phyloP scores from a whole-genome alignment of 2,888 invertebrate species.

The Drosophila kanekoi region DNA sequence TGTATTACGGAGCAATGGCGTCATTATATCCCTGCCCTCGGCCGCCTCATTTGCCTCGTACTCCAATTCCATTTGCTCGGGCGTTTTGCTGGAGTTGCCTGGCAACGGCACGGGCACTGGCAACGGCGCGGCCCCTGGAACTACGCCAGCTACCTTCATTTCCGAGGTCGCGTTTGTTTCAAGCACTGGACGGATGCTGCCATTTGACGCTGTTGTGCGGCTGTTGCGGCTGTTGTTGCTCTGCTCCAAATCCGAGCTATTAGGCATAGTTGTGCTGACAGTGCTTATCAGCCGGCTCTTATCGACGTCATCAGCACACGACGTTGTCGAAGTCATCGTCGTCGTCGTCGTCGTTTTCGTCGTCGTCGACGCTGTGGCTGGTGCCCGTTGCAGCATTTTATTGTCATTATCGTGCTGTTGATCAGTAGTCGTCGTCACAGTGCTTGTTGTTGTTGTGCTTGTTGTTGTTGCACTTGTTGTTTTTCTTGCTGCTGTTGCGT shows the following conservation, averaged over 20 bases:
- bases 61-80: constrained; percentile 83
- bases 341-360: constrained; percentile 12
- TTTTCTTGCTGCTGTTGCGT: constrained; percentile 6
- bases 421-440: constrained; percentile 33
- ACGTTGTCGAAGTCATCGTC: constrained; percentile 8
- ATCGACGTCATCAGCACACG: constrained; percentile 62
- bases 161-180: constrained; percentile 45
- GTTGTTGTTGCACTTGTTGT: constrained; percentile 7
- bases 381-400: constrained; percentile 44
- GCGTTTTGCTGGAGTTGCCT: constrained; percentile 70
- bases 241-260: constrained; percentile 26
- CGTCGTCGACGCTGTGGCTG: constrained; percentile 43
- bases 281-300: constrained; percentile 70
- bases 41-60: constrained; percentile 81
- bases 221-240: constrained; percentile 21
- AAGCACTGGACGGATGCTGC: constrained; percentile 44
- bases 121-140: constrained; percentile 10
- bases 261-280: constrained; percentile 35
- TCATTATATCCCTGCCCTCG: constrained; percentile 85
- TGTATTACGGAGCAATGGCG: constrained; percentile 74
- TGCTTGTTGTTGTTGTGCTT: neutral
- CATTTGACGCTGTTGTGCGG: constrained; percentile 45
- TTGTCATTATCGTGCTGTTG: constrained; percentile 61
- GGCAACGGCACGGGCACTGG: constrained; percentile 10
- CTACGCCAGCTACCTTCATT: constrained; percentile 48